Percentiles rank a stretch among this genome's conserved stretches.
phyloP scores from a whole-genome alignment of 2,797 vertebrate genomes.

The Hapalemur alaotrensis region DNA sequence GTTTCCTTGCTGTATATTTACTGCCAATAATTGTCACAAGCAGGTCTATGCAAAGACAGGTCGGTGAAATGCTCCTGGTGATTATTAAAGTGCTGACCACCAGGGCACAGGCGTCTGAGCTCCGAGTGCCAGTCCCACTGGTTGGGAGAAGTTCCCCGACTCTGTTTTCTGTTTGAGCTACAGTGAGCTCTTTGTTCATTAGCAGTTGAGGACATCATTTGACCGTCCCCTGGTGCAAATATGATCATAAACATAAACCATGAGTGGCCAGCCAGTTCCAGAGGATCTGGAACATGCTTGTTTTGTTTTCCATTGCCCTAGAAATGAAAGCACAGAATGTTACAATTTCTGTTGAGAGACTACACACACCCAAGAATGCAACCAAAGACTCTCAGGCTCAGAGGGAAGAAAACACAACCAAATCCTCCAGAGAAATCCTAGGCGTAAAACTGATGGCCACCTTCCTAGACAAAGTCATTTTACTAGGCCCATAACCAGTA shows the following conservation, averaged over 20 bases:
- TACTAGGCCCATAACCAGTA: neutral
- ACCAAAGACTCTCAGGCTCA: neutral
- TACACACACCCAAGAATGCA: neutral
- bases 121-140: too few relatives aligned
- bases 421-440: neutral
- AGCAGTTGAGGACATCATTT: neutral
- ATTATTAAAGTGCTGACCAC: neutral
- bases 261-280: neutral
- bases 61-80: fast-evolving
- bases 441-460: neutral
- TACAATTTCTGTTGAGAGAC: neutral
- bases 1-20: neutral
- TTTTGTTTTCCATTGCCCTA: neutral
- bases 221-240: neutral
- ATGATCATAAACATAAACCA: neutral
- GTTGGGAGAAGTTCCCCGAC: neutral
- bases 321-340: neutral
- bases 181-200: neutral
- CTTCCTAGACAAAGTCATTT: neutral
- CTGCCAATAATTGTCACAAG: neutral
- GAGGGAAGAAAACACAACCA: neutral
- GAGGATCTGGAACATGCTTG: neutral
- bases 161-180: neutral
- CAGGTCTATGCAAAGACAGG: neutral
- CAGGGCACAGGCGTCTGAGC: neutral